Conservation (phyloP, 2,888 invertebrate species). For the Rapana venosa region DNA sequence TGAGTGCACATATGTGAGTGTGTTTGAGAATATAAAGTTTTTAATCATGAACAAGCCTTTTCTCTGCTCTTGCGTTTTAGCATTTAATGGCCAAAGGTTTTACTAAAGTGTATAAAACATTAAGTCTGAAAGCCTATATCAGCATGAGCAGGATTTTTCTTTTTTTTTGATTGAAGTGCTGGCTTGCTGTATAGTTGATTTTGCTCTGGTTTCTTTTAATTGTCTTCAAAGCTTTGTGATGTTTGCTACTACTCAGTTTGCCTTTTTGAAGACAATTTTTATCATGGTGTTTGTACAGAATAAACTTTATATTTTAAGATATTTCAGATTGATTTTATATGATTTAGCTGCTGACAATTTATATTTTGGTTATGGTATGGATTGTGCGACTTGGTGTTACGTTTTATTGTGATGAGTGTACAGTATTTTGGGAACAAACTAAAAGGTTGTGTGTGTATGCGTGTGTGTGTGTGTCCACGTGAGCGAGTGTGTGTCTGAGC, state of each 20-base stretch:
- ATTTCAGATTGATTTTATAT: slow-evolving; percentile 28
- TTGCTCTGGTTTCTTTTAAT: not conserved
- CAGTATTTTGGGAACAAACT: not conserved
- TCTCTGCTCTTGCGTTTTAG: not conserved
- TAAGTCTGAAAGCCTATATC: not conserved
- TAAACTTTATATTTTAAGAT: slow-evolving; percentile 11
- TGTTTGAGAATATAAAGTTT: too few relatives aligned
- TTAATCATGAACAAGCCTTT: slow-evolving; percentile 18
- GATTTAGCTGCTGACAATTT: slow-evolving; percentile 28
- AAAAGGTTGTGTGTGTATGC: not conserved
- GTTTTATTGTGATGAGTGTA: not conserved
- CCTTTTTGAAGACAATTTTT: slow-evolving; percentile 29
- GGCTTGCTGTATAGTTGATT: slow-evolving; percentile 28
- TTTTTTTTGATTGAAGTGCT: not conserved
- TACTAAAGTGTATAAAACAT: not conserved
- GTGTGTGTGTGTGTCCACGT: too few relatives aligned
- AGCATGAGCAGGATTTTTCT: not conserved
- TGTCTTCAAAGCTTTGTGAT: slow-evolving; percentile 30
- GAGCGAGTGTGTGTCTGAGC: too few relatives aligned
- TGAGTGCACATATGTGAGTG: too few relatives aligned
- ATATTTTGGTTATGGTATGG: slow-evolving; percentile 2
- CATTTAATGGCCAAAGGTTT: slow-evolving; percentile 11
- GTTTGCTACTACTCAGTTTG: slow-evolving; percentile 39
- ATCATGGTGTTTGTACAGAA: slow-evolving; percentile 30
- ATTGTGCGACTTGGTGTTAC: not conserved